phyloP scores from a whole-genome alignment of 2,797 vertebrate species.

The Poeciliopsis gracilis region DNA sequence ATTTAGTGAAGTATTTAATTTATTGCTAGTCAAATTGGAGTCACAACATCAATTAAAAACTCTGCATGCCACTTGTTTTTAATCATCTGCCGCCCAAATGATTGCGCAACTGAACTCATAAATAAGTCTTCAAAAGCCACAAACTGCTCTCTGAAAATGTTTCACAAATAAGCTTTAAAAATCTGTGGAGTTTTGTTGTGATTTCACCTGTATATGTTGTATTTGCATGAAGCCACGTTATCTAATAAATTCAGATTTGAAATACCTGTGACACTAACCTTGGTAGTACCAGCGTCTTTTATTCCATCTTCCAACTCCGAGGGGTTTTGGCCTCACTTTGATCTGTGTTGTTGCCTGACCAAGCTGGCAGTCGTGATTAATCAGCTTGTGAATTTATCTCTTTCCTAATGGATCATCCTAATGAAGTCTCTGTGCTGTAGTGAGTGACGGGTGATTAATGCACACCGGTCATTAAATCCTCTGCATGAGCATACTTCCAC shows the following conservation, averaged over 20 bases:
- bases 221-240: neutral
- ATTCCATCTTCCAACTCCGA: constrained; percentile 31
- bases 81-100: neutral
- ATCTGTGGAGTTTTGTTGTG: constrained; percentile 14
- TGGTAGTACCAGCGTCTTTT: constrained; percentile 34
- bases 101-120: neutral
- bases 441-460: constrained; percentile 69
- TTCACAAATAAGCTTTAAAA: neutral
- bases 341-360: constrained; percentile 22
- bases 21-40: neutral
- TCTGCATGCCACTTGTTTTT: neutral
- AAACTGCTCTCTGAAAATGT: neutral
- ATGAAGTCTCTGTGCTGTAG: constrained; percentile 63
- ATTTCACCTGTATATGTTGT: neutral
- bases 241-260: constrained; percentile 12
- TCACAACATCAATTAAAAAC: neutral
- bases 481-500: constrained; percentile 29
- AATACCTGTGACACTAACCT: constrained; percentile 36
- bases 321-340: constrained; percentile 42
- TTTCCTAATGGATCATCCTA: constrained; percentile 70
- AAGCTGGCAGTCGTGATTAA: constrained; percentile 35
- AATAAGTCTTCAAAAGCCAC: neutral
- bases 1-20: neutral
- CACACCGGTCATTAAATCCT: constrained; percentile 60
- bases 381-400: constrained; percentile 10